Conservation (phyloP, 2,113 vertebrate genomes). For the Abramis brama region DNA sequence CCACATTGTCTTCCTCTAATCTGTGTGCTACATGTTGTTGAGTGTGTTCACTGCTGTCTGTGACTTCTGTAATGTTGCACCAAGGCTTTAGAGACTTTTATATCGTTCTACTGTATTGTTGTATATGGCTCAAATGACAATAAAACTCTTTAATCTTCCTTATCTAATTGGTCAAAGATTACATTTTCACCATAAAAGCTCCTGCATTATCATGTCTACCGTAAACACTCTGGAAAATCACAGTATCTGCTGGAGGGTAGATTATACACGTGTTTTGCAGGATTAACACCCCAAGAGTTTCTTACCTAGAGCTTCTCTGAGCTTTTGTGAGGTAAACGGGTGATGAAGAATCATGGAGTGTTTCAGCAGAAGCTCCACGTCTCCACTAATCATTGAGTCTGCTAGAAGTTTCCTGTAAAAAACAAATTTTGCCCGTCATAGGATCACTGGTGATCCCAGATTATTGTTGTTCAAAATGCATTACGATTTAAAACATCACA, state of each 20-base stretch:
- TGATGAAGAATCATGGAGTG: constrained; percentile 41
- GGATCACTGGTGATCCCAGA: too few species aligned
- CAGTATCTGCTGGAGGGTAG: background rate
- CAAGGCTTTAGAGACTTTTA: too few species aligned
- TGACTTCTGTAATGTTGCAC: too few species aligned
- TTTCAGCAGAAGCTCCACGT: constrained; percentile 38
- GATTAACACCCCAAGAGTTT: background rate
- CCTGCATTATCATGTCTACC: background rate
- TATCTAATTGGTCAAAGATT: background rate
- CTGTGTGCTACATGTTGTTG: too few species aligned
- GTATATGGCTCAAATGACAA: background rate
- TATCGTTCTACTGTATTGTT: too few species aligned
- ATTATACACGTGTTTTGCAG: background rate
- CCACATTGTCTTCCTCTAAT: too few species aligned
- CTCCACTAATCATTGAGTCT: constrained; percentile 28
- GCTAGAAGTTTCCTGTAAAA: constrained; percentile 33
- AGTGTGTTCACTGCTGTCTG: too few species aligned
- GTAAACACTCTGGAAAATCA: background rate
- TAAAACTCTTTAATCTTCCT: background rate
- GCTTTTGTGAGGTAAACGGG: constrained; percentile 24
- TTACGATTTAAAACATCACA: too few species aligned
- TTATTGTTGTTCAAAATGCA: too few species aligned
- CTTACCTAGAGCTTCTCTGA: constrained; percentile 29
- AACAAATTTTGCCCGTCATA: too few species aligned
- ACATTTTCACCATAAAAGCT: background rate